A percentile compares a stretch with the other conserved stretches of the same genome.
These are phyloP conservation scores for Parochlus steinenii DNA, from an alignment of 2,888 invertebrate genomes.

Conservation along the genomic window DNA sequence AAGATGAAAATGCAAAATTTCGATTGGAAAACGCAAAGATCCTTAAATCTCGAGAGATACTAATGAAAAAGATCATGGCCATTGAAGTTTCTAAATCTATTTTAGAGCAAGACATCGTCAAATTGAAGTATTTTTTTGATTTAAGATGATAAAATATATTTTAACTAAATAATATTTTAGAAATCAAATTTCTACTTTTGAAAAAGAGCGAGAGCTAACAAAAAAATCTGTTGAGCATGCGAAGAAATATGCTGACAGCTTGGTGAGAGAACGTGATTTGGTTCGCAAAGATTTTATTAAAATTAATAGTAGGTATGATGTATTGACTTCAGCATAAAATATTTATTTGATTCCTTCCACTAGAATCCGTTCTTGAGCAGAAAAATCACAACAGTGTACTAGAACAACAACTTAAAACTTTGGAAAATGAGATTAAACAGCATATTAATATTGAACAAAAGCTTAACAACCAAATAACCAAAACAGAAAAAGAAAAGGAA, in stretches of 20 bases:
- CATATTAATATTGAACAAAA: slow-evolving; percentile 23
- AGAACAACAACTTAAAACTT: slow-evolving; percentile 25
- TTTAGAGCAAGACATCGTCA: slow-evolving; percentile 22
- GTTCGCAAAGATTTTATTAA: slow-evolving; percentile 23
- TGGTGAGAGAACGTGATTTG: slow-evolving; percentile 25
- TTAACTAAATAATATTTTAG: slow-evolving; percentile 5
- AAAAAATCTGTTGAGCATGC: slow-evolving; percentile 17
- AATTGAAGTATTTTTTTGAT: slow-evolving; percentile 19
- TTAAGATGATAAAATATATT: background rate
- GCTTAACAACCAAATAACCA: slow-evolving; percentile 19
- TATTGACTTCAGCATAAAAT: background rate
- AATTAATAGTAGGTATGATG: slow-evolving; percentile 19
- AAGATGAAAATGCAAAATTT: slow-evolving; percentile 26
- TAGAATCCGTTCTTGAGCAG: slow-evolving; percentile 12
- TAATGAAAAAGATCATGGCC: slow-evolving; percentile 23
- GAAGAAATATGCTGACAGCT: slow-evolving; percentile 23
- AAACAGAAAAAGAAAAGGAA: slow-evolving; percentile 22
- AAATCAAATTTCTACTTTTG: slow-evolving; percentile 11
- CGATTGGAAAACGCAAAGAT: slow-evolving; percentile 24
- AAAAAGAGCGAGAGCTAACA: slow-evolving; percentile 13
- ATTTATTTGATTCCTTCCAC: slow-evolving; percentile 2
- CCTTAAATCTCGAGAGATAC: slow-evolving; percentile 24
- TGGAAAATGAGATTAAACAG: slow-evolving; percentile 22
- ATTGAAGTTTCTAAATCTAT: slow-evolving; percentile 21
- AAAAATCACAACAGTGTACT: slow-evolving; percentile 19